Evolutionary conservation across 2,797 vertebrate genomes (phyloP).

Genomic region (Melanotaenia trifasciata): DNA sequence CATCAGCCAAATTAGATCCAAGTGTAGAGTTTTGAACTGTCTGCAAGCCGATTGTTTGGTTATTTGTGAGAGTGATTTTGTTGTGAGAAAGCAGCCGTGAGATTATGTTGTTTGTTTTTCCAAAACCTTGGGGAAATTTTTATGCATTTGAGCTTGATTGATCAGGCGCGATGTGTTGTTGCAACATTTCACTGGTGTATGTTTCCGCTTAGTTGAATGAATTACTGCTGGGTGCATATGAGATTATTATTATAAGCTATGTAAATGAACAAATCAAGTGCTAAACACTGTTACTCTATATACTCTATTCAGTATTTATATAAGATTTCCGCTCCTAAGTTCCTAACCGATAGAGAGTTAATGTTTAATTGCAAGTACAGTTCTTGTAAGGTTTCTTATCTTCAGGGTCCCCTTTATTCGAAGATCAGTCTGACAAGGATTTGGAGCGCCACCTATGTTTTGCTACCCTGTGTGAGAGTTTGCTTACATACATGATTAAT

Average conservation of each 20-base stretch:
- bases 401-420: conserved; percentile 29
- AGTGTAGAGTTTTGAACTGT: conserved; percentile 71
- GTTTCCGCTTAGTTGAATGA: conserved; percentile 73
- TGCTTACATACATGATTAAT: not conserved
- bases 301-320: conserved; percentile 66
- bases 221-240: conserved; percentile 70
- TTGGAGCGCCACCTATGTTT: conserved; percentile 14
- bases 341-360: conserved; percentile 26
- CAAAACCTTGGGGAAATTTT: conserved; percentile 81
- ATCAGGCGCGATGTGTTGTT: conserved; percentile 76
- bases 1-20: conserved; percentile 82
- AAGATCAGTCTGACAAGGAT: conserved; percentile 22
- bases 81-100: conserved; percentile 70
- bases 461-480: conserved; percentile 15
- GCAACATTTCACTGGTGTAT: conserved; percentile 73
- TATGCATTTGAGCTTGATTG: conserved; percentile 78
- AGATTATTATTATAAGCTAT: conserved; percentile 75
- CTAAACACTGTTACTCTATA: conserved; percentile 61
- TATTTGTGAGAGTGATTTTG: conserved; percentile 73
- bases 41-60: conserved; percentile 63
- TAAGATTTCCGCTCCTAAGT: conserved; percentile 36
- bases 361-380: conserved; percentile 12
- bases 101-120: conserved; percentile 79
- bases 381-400: conserved; percentile 15
- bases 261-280: conserved; percentile 74